Conservation (phyloP, 1,140 invertebrate genomes). For the Bombyx mandarina region DNA sequence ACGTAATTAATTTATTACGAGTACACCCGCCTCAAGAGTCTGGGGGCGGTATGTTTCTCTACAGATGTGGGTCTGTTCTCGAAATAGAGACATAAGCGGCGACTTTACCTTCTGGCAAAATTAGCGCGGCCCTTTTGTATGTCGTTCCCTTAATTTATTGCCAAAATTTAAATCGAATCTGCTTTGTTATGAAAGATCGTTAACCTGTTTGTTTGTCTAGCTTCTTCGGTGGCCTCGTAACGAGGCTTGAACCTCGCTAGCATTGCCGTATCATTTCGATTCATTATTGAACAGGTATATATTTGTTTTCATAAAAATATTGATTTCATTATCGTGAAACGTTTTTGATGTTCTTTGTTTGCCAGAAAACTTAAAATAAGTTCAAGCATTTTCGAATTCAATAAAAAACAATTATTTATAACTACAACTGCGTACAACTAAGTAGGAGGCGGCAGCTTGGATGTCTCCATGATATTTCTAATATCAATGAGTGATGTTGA, state of each 20-base stretch:
- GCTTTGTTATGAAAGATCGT: neutral
- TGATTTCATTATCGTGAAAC: no score
- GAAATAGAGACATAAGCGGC: slow-evolving; percentile 61
- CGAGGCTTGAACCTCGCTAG: neutral
- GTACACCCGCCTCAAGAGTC: slow-evolving; percentile 14
- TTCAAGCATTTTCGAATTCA: no score
- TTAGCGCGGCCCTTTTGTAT: slow-evolving; percentile 39
- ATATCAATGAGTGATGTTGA: no score
- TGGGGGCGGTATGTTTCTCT: slow-evolving; percentile 54
- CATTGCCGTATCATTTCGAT: neutral
- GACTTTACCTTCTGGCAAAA: slow-evolving; percentile 20
- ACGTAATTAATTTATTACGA: slow-evolving; percentile 67
- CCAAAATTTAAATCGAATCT: slow-evolving; percentile 1
- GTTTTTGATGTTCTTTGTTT: no score
- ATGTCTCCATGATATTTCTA: no score
- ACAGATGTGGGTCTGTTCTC: slow-evolving; percentile 43
- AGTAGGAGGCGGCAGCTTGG: no score
- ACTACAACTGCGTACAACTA: no score
- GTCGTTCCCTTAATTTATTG: slow-evolving; percentile 28
- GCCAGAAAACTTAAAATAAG: no score
- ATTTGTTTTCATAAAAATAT: no score
- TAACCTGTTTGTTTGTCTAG: slow-evolving; percentile 1
- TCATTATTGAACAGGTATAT: neutral
- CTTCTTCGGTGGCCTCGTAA: slow-evolving; percentile 3
- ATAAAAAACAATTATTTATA: no score